Conservation (phyloP, 2,888 invertebrate species). For the Eurytoma adleriae region DNA sequence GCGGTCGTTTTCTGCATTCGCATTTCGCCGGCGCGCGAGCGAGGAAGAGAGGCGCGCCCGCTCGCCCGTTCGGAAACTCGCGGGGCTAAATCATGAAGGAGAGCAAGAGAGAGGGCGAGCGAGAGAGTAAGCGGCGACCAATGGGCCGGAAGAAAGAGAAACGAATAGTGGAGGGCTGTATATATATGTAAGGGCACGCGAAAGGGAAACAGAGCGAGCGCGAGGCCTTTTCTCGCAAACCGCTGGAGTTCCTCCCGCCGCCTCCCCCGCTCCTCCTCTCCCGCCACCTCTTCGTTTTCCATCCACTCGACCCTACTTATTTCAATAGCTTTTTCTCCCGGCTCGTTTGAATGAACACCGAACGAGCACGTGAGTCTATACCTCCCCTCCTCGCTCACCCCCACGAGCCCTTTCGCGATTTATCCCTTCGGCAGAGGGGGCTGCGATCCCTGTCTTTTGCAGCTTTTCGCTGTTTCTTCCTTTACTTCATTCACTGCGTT, state of each 20-base stretch:
- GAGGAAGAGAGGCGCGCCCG: conserved; percentile 59
- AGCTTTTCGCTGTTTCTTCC: neutral
- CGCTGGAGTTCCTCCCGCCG: neutral
- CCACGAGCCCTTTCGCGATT: neutral
- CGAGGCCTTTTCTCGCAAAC: conserved; percentile 50
- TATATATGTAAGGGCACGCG: conserved; percentile 29
- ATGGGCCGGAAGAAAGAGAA: conserved; percentile 70
- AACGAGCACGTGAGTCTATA: conserved; percentile 26
- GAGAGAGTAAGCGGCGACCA: conserved; percentile 67
- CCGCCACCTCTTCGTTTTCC: conserved; percentile 58
- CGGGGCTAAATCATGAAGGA: conserved; percentile 70
- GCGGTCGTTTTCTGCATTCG: conserved; percentile 62
- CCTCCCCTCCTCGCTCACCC: neutral
- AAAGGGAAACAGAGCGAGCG: conserved; percentile 36
- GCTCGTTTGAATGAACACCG: conserved; percentile 71
- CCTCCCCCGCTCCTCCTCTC: conserved; percentile 21
- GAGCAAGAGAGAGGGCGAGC: conserved; percentile 28
- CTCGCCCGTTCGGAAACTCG: conserved; percentile 60
- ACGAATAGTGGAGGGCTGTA: conserved; percentile 37
- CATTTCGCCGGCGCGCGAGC: conserved; percentile 61
- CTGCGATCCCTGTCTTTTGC: neutral
- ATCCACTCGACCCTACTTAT: conserved; percentile 74
- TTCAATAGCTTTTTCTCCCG: conserved; percentile 71
- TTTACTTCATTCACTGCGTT: neutral
- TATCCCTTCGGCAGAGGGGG: neutral